Percentiles rank a stretch among this genome's conserved stretches.
Evolutionary conservation across 2,797 vertebrate genomes (phyloP).

Genomic region (Okamejei kenojei): DNA sequence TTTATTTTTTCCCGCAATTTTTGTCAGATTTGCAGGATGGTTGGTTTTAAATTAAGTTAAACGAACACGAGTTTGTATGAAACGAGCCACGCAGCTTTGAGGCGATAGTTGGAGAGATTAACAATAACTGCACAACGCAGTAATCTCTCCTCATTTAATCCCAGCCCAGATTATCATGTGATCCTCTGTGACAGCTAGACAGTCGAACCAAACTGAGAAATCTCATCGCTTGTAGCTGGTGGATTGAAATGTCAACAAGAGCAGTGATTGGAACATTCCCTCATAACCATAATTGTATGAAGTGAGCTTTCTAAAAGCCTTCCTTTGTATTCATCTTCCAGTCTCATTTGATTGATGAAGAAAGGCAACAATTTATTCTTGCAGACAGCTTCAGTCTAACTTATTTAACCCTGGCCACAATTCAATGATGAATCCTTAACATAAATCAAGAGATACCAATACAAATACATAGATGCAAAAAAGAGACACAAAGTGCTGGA

Average conservation of each 20-base stretch:
- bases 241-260: slow-evolving; percentile 34
- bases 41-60: background rate
- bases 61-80: background rate
- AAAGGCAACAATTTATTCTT: slow-evolving; percentile 15
- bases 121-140: background rate
- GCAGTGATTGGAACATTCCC: slow-evolving; percentile 21
- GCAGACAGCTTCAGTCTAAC: slow-evolving; percentile 3
- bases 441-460: slow-evolving; percentile 8
- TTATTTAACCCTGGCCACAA: background rate
- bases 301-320: slow-evolving; percentile 34
- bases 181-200: background rate
- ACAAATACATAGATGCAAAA: no score
- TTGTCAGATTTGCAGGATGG: slow-evolving; percentile 13
- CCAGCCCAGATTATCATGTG: background rate
- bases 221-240: slow-evolving; percentile 20
- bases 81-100: slow-evolving; percentile 5
- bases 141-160: background rate
- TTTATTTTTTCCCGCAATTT: background rate
- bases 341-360: slow-evolving; percentile 21
- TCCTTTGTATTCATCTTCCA: slow-evolving; percentile 24
- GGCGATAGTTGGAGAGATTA: slow-evolving; percentile 11
- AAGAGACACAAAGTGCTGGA: no score
- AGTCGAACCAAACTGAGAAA: background rate
- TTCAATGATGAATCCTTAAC: background rate
- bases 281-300: slow-evolving; percentile 29